Base-by-base conservation (phyloP, 2,888 invertebrate genomes). In the Metopia argyrocephala region DNA sequence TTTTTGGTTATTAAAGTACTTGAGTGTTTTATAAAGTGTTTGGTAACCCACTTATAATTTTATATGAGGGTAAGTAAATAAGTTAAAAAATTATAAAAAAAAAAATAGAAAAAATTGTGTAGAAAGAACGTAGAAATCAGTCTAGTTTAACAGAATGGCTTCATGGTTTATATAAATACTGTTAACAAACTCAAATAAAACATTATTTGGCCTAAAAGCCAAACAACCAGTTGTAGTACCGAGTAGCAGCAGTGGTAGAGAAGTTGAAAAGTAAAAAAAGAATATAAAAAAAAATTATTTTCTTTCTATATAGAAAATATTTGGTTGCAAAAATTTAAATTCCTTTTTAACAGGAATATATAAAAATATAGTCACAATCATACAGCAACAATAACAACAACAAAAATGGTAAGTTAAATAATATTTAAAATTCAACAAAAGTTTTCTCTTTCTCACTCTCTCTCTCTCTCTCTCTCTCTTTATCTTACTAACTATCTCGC, bases 131-230 rank as follows among this genome's bases (percentile, higher is more conserved):
- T 18, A 65, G 61, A 28, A 56, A 74, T 70, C 78, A 64, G 76
- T 65, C 66, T 70, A 54, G 25, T 65, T 57, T 28, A 62, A 45
- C 38, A 38, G 62, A 69, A 59, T 80, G 64, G 75, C 74, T 56
- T 50, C 69, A 82, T 78, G 31, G 71, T 89, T n/a, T n/a, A n/a
- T n/a, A 88, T 88, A 89, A 88, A 88, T 87, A 86, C 74, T 76
- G 71, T 75, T 66, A 65, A 73, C 82, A 52, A 84, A 83, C 83
- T 78, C 66, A 80, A 83, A 71, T 79, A 84, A 83, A 82, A 66
- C 83, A 89, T 87, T 87, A 88, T 86, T n/a, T 89, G 85, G 85
- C 85, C 85, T 87, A 84, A 76, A 76, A 82, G 71, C 62, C 70
- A 79, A 79, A 73, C 48, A 66, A 38, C 38, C 31, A 31, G 31